Conservation (phyloP, 2,888 invertebrate species). For the Drosophila crucigera region DNA sequence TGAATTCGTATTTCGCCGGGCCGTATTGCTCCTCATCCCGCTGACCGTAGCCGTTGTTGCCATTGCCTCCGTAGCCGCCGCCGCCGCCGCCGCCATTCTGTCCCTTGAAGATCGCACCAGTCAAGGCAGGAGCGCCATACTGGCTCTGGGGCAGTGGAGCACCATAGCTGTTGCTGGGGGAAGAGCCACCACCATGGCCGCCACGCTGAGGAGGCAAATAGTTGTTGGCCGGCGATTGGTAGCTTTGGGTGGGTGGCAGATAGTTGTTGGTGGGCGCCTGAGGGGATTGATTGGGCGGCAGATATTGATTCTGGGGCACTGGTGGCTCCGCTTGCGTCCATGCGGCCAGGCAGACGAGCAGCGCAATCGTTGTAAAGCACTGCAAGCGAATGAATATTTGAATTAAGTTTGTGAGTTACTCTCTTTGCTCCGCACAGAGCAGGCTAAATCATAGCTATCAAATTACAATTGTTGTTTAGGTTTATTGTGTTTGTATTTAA, state of each 20-base stretch:
- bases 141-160: constrained; percentile 84
- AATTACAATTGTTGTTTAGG: constrained; percentile 3
- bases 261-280: constrained; percentile 84
- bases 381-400: constrained; percentile 32
- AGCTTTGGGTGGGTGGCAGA: constrained; percentile 85
- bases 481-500: background rate
- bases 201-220: constrained; percentile 85
- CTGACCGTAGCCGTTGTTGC: constrained; percentile 66
- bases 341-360: constrained; percentile 82
- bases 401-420: no score
- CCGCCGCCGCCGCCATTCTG: constrained; percentile 66
- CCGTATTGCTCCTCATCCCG: constrained; percentile 86
- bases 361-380: constrained; percentile 84
- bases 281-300: constrained; percentile 85
- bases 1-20: constrained; percentile 90
- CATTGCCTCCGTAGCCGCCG: constrained; percentile 59
- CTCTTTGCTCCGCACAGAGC: background rate
- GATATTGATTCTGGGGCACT: constrained; percentile 84
- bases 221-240: constrained; percentile 84
- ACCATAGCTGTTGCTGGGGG: constrained; percentile 77
- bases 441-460: constrained; percentile 11
- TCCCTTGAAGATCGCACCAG: constrained; percentile 86
- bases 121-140: constrained; percentile 87
- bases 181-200: constrained; percentile 50
- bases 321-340: constrained; percentile 84